A percentile compares a stretch with the other conserved stretches of the same genome.
These are phyloP conservation scores for Neodontobutis hainanensis DNA, from an alignment of 2,113 vertebrate species.

Conservation along the genomic window DNA sequence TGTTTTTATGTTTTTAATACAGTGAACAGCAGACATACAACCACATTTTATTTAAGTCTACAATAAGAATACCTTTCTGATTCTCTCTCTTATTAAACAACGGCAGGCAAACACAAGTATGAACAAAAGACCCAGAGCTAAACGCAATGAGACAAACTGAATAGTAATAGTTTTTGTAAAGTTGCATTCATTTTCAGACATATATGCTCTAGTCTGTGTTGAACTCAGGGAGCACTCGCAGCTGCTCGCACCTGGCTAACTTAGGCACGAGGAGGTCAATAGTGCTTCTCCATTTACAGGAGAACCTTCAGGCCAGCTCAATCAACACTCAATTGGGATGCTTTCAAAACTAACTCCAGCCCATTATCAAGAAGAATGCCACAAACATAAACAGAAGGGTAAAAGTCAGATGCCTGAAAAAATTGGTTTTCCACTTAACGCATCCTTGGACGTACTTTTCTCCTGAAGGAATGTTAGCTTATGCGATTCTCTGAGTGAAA, in stretches of 20 bases:
- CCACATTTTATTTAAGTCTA: too few relatives aligned
- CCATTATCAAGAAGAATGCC: constrained; percentile 64
- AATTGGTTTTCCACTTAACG: constrained; percentile 58
- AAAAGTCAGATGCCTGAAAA: constrained; percentile 69
- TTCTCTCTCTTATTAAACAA: too few relatives aligned
- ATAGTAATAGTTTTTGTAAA: not conserved
- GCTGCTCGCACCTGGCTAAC: constrained; percentile 19
- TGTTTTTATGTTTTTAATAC: too few relatives aligned
- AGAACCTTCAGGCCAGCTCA: constrained; percentile 65
- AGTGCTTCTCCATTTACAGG: constrained; percentile 53
- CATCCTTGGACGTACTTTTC: constrained; percentile 52
- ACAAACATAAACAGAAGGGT: constrained; percentile 55
- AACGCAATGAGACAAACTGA: too few relatives aligned
- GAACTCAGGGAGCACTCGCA: not conserved
- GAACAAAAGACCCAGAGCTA: too few relatives aligned
- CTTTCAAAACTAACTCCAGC: constrained; percentile 58
- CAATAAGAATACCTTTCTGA: too few relatives aligned
- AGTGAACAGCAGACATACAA: too few relatives aligned
- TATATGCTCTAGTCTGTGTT: not conserved
- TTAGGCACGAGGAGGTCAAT: constrained; percentile 37
- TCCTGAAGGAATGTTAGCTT: constrained; percentile 51
- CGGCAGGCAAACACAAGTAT: too few relatives aligned
- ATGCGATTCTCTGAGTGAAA: constrained; percentile 13
- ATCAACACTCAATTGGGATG: constrained; percentile 60
- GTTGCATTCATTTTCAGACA: not conserved